Evolutionary conservation across 2,797 vertebrate genomes (phyloP).

Genomic region (Macropodus opercularis): DNA sequence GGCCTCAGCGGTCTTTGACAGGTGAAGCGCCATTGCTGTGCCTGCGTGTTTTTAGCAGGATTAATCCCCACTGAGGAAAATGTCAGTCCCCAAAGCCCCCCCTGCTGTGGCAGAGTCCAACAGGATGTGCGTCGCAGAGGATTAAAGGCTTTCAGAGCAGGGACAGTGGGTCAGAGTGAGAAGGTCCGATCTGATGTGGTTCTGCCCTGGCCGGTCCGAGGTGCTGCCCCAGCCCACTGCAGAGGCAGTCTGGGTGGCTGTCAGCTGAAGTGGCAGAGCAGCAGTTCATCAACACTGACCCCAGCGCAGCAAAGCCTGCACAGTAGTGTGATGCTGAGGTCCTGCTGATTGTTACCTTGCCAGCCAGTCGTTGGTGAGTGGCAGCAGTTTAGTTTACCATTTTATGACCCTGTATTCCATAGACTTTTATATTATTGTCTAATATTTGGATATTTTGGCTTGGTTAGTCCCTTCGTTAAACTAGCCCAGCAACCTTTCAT

Average conservation of each 20-base stretch:
- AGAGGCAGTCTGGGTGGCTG: conserved; percentile 9
- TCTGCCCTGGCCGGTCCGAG: conserved; percentile 14
- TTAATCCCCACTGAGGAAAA: background rate
- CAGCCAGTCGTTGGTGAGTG: no score
- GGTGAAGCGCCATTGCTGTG: conserved; percentile 14
- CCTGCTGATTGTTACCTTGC: no score
- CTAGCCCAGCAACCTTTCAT: no score
- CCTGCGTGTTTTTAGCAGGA: conserved; percentile 11
- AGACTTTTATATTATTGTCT: no score
- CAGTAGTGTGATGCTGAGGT: no score
- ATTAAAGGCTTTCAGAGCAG: conserved; percentile 41
- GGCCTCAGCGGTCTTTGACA: conserved; percentile 3
- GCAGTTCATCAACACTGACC: conserved; percentile 16
- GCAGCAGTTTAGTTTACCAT: no score
- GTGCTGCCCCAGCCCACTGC: conserved; percentile 33
- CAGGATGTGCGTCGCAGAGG: conserved; percentile 29
- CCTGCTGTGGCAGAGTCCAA: conserved; percentile 10
- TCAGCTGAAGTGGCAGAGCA: conserved; percentile 7
- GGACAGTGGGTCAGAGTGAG: conserved; percentile 29
- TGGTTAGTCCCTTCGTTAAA: no score
- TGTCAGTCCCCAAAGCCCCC: conserved; percentile 7
- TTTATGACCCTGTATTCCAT: no score
- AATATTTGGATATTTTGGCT: no score
- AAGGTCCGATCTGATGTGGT: conserved; percentile 40
- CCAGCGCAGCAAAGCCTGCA: conserved; percentile 3